Evolutionary conservation across 2,888 invertebrate genomes (phyloP), one percentile per base, ranked within the genome.

Genomic region (Nineta flava): DNA sequence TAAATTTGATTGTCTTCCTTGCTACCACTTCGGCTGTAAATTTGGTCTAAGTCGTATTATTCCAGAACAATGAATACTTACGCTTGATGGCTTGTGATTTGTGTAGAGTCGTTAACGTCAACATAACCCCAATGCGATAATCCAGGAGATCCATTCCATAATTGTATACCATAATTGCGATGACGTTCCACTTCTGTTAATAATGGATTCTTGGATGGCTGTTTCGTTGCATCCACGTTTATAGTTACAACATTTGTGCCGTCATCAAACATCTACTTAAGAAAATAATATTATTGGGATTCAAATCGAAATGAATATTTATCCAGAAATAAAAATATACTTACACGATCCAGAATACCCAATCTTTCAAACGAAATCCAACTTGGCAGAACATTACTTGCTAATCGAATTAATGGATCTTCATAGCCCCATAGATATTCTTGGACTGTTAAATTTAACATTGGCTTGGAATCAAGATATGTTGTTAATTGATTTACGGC

Each of bases 401-500:
- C 87, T 32, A 87, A 61, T 2, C 70, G 67, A 46, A 91, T 77
- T 42, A 91, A 60, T 0, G 74, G 71, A 60, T 91, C 88, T 2
- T 85, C 76, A 61, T 87, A 88, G 0, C 90, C 90, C 85, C 87
- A 88, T 12, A 90, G 66, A 60, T 80, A 83, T 26, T 87, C 81
- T 50, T 83, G 66, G 0, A 81, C 79, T 0, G 76, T 72, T 34
- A 83, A 60, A 21, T 74, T 72, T 13, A 84, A 62, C 53, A 88
- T 76, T 1, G 83, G 72, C 56, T 79, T 63, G 1, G 80, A 71
- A 50, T 75, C 67, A 21, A 83, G 57, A 13, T 70, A 67, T 38
- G 67, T 67, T 2, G 75, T 66, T 49, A 85, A 58, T 7, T 80
- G 65, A 46, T 77, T 70, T 47, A 84, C 67, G 0, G 74, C 81